Evolutionary conservation across 2,113 vertebrate genomes (phyloP).

Genomic region (Eidolon helvum): DNA sequence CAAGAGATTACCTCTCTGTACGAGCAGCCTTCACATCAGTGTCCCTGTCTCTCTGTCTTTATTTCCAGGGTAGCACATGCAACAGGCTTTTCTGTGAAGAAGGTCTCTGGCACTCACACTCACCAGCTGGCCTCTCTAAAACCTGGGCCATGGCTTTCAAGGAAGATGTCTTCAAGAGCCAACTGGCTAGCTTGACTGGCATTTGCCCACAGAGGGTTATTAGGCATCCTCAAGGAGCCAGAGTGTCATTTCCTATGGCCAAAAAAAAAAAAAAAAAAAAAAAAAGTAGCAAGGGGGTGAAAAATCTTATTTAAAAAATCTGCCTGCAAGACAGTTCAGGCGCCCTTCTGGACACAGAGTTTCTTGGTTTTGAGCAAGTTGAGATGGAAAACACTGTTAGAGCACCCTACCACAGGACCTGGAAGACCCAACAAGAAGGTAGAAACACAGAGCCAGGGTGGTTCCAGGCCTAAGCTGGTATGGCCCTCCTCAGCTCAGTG

Average conservation of each 20-base stretch:
- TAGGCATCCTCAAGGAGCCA: conserved; percentile 31
- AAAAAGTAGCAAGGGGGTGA: neutral
- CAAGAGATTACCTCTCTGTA: neutral
- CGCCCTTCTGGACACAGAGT: neutral
- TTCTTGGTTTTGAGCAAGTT: neutral
- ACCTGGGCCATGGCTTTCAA: conserved; percentile 30
- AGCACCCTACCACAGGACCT: neutral
- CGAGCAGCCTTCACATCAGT: neutral
- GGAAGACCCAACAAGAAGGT: neutral
- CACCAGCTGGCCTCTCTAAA: neutral
- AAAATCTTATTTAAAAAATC: neutral
- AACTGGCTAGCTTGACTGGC: conserved; percentile 50
- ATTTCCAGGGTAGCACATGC: neutral
- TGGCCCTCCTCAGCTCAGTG: neutral
- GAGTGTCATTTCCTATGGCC: neutral
- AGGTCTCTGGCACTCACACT: neutral
- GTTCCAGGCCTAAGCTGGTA: neutral
- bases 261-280: conserved; percentile 20
- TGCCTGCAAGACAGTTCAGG: neutral
- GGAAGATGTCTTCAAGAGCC: conserved; percentile 41
- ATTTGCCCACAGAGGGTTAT: conserved; percentile 28
- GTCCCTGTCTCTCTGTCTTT: neutral
- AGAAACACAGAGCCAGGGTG: neutral
- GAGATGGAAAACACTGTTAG: neutral
- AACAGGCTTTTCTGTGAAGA: neutral